A percentile compares a stretch with the other conserved stretches of the same genome.
Evolutionary conservation across 2,888 invertebrate genomes (phyloP).

Genomic region (Drosophila tanythrix): DNA sequence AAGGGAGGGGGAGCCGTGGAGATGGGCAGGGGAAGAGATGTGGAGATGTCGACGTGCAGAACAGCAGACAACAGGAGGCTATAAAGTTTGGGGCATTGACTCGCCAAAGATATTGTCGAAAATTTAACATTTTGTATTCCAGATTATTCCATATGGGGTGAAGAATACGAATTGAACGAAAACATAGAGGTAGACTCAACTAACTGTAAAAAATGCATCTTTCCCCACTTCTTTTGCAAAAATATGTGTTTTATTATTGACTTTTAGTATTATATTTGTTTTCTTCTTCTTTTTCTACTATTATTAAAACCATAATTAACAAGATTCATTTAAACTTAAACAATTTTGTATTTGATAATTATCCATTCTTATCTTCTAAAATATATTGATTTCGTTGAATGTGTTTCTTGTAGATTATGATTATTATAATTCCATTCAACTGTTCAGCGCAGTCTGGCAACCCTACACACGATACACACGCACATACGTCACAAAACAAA

Average conservation of each 20-base stretch:
- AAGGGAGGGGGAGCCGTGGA: neutral
- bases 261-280: neutral
- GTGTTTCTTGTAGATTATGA: neutral
- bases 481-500: conserved; percentile 38
- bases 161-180: neutral
- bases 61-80: conserved; percentile 19
- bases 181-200: neutral
- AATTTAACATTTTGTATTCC: neutral
- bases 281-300: neutral
- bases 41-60: neutral
- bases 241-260: neutral
- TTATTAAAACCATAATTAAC: neutral
- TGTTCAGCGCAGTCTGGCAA: neutral
- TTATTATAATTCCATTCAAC: neutral
- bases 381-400: neutral
- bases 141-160: neutral
- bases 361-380: neutral
- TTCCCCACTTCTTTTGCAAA: neutral
- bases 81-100: conserved; percentile 44
- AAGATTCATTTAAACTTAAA: neutral
- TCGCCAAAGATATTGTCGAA: conserved; percentile 20
- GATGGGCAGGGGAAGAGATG: neutral
- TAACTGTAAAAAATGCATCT: neutral
- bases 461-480: neutral
- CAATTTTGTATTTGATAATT: neutral